These are phyloP conservation scores for Microctonus hyperodae DNA, from an alignment of 2,888 invertebrate species.

Conservation along the genomic window DNA sequence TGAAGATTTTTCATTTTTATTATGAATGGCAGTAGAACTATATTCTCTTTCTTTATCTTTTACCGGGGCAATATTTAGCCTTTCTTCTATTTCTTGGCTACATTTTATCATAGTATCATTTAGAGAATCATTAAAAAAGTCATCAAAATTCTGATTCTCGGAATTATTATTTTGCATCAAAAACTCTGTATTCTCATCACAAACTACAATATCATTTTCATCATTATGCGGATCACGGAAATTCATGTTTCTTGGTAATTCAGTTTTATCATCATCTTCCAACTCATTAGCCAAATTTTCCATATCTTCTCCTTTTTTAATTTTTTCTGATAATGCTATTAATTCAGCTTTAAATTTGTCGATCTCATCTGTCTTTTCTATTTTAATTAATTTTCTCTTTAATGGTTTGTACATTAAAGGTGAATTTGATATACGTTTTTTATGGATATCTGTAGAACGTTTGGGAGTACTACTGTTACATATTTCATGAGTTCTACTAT, in stretches of 20 bases:
- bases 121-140: slow-evolving; percentile 51
- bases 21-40: background rate
- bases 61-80: slow-evolving; percentile 38
- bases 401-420: slow-evolving; percentile 48
- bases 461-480: slow-evolving; percentile 47
- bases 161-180: slow-evolving; percentile 31
- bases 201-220: slow-evolving; percentile 4
- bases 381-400: slow-evolving; percentile 46
- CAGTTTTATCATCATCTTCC: background rate
- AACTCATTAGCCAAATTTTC: background rate
- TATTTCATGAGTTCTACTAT: slow-evolving; percentile 17
- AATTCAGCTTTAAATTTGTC: slow-evolving; percentile 48
- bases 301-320: slow-evolving; percentile 35
- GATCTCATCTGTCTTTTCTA: slow-evolving; percentile 46
- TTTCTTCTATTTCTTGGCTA: slow-evolving; percentile 52
- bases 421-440: slow-evolving; percentile 50
- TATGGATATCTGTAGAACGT: slow-evolving; percentile 41
- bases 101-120: slow-evolving; percentile 50
- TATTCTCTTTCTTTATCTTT: background rate
- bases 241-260: slow-evolving; percentile 26
- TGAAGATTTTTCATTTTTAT: background rate
- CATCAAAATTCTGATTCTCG: too few species aligned
- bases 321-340: slow-evolving; percentile 45
- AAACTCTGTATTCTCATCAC: background rate
- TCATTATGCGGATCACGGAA: slow-evolving; percentile 32